Percentiles rank a stretch among this genome's conserved stretches.
These are phyloP conservation scores for Ormyrus nitidulus DNA, from an alignment of 2,888 invertebrate species.

Conservation along the genomic window DNA sequence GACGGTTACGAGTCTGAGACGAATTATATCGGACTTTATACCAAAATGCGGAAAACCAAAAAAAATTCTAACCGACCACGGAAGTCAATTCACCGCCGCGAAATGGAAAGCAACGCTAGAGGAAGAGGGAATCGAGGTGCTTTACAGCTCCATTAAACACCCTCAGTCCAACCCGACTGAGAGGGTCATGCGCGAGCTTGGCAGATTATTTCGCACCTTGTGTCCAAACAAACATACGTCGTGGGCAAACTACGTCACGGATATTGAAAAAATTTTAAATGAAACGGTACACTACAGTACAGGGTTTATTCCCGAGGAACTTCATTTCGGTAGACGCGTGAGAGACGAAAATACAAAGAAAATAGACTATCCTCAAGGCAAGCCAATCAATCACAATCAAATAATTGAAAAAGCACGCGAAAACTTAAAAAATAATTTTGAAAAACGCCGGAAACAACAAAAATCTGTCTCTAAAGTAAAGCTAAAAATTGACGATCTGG, in stretches of 20 bases:
- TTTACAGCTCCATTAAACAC: conserved; percentile 50
- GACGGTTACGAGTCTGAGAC: neutral
- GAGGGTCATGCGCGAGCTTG: conserved; percentile 54
- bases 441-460: neutral
- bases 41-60: conserved; percentile 30
- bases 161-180: conserved; percentile 56
- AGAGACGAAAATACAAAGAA: too few relatives aligned
- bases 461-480: neutral
- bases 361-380: neutral
- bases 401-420: neutral
- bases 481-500: neutral
- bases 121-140: neutral
- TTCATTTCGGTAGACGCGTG: too few relatives aligned
- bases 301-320: too few relatives aligned
- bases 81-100: conserved; percentile 49
- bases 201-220: conserved; percentile 49
- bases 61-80: conserved; percentile 48
- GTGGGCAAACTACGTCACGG: conserved; percentile 42
- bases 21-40: conserved; percentile 26
- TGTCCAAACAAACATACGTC: conserved; percentile 43
- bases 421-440: neutral
- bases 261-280: neutral
- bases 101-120: conserved; percentile 34
- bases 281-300: neutral
- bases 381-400: neutral